A percentile compares a stretch with the other conserved stretches of the same genome.
Evolutionary conservation across 2,113 vertebrate genomes (phyloP).

Genomic region (Seriola rivoliana): DNA sequence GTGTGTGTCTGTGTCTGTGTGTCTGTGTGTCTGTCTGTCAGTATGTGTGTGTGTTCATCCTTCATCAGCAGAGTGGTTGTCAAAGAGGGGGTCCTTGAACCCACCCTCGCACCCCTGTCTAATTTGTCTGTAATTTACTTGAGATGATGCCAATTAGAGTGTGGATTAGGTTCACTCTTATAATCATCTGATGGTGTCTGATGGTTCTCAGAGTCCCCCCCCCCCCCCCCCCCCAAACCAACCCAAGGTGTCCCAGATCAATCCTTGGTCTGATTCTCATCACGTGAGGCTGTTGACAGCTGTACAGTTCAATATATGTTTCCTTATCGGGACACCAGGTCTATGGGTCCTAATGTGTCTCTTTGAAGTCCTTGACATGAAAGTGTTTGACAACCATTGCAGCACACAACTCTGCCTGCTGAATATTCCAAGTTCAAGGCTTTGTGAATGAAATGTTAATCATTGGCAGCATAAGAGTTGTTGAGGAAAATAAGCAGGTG

Average conservation of each 20-base stretch:
- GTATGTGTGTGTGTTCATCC: constrained; percentile 13
- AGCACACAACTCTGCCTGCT: constrained; percentile 24
- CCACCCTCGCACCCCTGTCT: constrained; percentile 6
- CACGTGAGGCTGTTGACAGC: constrained; percentile 11
- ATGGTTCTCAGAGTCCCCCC: too few relatives aligned
- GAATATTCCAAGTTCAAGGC: constrained; percentile 43
- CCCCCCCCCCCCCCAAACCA: too few relatives aligned
- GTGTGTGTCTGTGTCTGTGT: constrained; percentile 21
- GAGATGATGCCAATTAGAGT: constrained; percentile 46
- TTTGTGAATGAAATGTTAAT: constrained; percentile 39
- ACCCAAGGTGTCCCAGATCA: constrained; percentile 15
- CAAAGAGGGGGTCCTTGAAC: constrained; percentile 37
- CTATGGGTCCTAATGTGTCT: neutral
- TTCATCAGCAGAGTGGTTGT: constrained; percentile 48
- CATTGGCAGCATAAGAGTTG: constrained; percentile 27
- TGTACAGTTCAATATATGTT: neutral
- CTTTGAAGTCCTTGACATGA: constrained; percentile 29
- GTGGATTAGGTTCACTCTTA: constrained; percentile 12
- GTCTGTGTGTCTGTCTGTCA: constrained; percentile 18
- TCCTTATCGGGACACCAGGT: neutral
- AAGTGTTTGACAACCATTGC: constrained; percentile 37
- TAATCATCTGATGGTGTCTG: constrained; percentile 19
- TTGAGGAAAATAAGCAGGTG: constrained; percentile 47
- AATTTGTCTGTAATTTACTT: constrained; percentile 56
- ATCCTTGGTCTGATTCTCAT: constrained; percentile 1